A percentile compares a stretch with the other conserved stretches of the same genome.
These are phyloP conservation scores for Sorex araneus DNA, from an alignment of 2,113 vertebrate species.

Conservation along the genomic window DNA sequence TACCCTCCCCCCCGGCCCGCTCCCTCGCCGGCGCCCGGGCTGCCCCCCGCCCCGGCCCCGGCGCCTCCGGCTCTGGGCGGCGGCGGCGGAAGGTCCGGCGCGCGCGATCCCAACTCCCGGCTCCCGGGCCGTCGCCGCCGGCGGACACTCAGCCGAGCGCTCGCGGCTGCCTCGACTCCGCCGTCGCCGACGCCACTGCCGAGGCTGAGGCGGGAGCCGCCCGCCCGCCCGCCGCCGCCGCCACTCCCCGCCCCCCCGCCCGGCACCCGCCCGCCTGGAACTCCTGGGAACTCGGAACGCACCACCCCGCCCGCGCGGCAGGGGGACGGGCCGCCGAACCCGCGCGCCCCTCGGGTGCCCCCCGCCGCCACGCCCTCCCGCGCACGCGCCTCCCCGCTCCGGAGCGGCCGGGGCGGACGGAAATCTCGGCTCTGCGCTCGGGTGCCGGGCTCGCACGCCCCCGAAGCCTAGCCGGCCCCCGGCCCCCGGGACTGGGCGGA, in stretches of 20 bases:
- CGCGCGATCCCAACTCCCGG: conserved; percentile 73
- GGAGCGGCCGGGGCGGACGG: too few relatives aligned
- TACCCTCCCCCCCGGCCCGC: conserved; percentile 70
- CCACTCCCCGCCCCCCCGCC: conserved; percentile 71
- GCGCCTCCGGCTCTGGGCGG: conserved; percentile 61
- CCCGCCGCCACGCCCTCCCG: not conserved
- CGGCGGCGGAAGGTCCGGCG: conserved; percentile 66
- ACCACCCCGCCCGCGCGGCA: conserved; percentile 81
- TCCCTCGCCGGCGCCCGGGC: not conserved
- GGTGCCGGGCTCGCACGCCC: conserved; percentile 59
- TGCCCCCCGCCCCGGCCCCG: conserved; percentile 24
- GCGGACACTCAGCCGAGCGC: conserved; percentile 64
- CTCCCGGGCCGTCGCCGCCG: conserved; percentile 60
- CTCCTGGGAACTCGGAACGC: conserved; percentile 86
- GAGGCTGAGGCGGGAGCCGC: conserved; percentile 76
- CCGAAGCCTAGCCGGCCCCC: too few relatives aligned
- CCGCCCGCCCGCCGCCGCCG: conserved; percentile 56
- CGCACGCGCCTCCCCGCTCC: conserved; percentile 56
- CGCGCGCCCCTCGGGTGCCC: not conserved
- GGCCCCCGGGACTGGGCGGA: not conserved
- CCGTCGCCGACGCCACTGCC: conserved; percentile 76
- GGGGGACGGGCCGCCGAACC: conserved; percentile 69
- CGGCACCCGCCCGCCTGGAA: conserved; percentile 78
- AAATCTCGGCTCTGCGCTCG: not conserved
- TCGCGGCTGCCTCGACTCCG: conserved; percentile 59